These are phyloP conservation scores for Antedon mediterranea DNA, from an alignment of 53 echinoderm and acorn worm genomes.

Conservation along the genomic window DNA sequence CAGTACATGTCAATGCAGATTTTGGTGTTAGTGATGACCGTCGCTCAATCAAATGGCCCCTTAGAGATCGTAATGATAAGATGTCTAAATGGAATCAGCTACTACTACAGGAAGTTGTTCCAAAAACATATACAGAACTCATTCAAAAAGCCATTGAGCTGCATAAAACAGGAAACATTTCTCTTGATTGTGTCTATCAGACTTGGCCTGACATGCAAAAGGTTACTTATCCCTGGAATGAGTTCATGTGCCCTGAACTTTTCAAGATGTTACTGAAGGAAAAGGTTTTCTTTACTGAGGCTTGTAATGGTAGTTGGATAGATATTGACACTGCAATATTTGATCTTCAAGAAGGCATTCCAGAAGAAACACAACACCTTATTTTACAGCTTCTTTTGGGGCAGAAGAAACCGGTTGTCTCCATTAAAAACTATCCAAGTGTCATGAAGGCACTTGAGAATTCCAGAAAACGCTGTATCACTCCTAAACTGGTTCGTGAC, in stretches of 20 bases:
- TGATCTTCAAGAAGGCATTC: not conserved
- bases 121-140: conserved; percentile 37
- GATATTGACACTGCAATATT: not conserved
- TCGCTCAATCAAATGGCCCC: conserved; percentile 82
- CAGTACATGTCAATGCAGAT: conserved; percentile 83
- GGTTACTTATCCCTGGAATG: conserved; percentile 22
- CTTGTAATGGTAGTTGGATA: conserved; percentile 3
- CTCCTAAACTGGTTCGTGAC: conserved; percentile 16
- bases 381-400: not conserved
- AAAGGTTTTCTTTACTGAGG: conserved; percentile 27
- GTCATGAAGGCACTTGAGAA: not conserved
- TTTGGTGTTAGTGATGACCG: conserved; percentile 83
- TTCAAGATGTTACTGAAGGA: conserved; percentile 11
- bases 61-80: conserved; percentile 47
- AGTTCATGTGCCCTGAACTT: conserved; percentile 27
- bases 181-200: conserved; percentile 18
- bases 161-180: not conserved
- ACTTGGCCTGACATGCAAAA: conserved; percentile 33
- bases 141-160: conserved; percentile 14
- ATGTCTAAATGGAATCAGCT: conserved; percentile 63
- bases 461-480: not conserved
- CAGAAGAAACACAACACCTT: not conserved
- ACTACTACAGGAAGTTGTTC: conserved; percentile 40
- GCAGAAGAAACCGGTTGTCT: not conserved
- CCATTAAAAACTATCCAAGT: not conserved